Evolutionary conservation across 2,797 vertebrate species (phyloP).

Genomic region (Loris lydekkerianus): DNA sequence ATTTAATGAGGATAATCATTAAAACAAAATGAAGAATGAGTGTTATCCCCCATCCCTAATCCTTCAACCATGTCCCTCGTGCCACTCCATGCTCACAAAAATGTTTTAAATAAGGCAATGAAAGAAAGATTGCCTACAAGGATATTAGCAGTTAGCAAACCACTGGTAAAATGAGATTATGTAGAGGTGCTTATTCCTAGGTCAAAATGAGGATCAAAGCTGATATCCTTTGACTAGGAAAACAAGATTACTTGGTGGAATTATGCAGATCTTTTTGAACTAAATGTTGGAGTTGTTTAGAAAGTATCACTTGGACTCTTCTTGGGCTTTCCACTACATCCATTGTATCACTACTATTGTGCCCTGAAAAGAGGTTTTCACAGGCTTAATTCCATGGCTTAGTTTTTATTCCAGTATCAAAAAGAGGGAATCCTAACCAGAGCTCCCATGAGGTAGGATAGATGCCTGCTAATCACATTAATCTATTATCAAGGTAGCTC

Average conservation of each 20-base stretch:
- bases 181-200: not conserved
- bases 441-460: constrained; percentile 47
- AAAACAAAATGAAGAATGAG: constrained; percentile 30
- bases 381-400: constrained; percentile 67
- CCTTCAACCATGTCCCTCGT: not conserved
- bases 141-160: not conserved
- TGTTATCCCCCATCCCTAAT: not conserved
- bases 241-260: constrained; percentile 41
- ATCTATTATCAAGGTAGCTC: constrained; percentile 72
- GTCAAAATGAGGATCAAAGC: not conserved
- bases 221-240: constrained; percentile 24
- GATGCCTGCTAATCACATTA: constrained; percentile 70
- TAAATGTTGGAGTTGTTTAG: constrained; percentile 43
- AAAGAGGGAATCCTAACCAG: constrained; percentile 62
- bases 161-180: constrained; percentile 39
- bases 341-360: not conserved
- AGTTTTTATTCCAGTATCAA: constrained; percentile 72
- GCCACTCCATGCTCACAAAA: constrained; percentile 1
- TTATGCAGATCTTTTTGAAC: constrained; percentile 58
- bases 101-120: constrained; percentile 26
- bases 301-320: constrained; percentile 12
- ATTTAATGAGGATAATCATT: constrained; percentile 57
- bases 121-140: constrained; percentile 33
- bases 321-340: constrained; percentile 35
- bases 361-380: constrained; percentile 62